Conservation (phyloP, 1,140 invertebrate species). For the Agraylea sexmaculata region DNA sequence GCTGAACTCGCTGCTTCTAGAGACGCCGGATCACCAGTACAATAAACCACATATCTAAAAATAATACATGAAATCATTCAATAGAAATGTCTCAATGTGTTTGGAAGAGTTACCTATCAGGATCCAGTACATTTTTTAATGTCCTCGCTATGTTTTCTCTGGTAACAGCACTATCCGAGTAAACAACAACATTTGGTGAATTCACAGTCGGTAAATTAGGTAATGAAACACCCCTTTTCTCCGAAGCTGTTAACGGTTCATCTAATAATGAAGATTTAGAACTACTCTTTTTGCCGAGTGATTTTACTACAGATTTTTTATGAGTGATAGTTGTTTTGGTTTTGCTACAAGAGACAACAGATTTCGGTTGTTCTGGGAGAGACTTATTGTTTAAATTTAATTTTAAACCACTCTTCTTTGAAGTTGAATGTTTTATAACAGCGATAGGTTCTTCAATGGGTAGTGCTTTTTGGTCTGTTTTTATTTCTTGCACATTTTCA, state of each 20-base stretch:
- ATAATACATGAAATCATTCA: neutral
- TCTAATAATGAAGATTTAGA: conserved; percentile 19
- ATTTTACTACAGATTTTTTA: conserved; percentile 13
- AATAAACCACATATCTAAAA: conserved; percentile 21
- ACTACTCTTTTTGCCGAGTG: conserved; percentile 16
- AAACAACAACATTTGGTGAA: conserved; percentile 19
- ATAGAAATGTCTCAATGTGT: too few species aligned
- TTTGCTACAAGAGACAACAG: conserved; percentile 16
- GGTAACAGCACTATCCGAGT: conserved; percentile 20
- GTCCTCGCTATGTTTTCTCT: conserved; percentile 20
- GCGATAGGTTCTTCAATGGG: conserved; percentile 2
- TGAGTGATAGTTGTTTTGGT: conserved; percentile 15
- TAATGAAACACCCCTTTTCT: conserved; percentile 18
- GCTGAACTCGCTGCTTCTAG: conserved; percentile 48
- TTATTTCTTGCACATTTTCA: neutral
- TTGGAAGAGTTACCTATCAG: conserved; percentile 17
- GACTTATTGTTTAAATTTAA: conserved; percentile 17
- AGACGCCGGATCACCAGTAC: conserved; percentile 12
- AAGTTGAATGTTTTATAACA: conserved; percentile 4
- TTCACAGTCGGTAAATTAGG: conserved; percentile 19
- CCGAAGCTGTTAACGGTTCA: conserved; percentile 15
- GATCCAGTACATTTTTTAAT: conserved; percentile 17
- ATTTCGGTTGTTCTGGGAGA: conserved; percentile 13
- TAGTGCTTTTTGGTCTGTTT: neutral
- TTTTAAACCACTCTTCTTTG: conserved; percentile 20